Evolutionary conservation across 2,113 vertebrate genomes (phyloP), one percentile per base, ranked within the genome.

Genomic region (Pelecanus crispus): DNA sequence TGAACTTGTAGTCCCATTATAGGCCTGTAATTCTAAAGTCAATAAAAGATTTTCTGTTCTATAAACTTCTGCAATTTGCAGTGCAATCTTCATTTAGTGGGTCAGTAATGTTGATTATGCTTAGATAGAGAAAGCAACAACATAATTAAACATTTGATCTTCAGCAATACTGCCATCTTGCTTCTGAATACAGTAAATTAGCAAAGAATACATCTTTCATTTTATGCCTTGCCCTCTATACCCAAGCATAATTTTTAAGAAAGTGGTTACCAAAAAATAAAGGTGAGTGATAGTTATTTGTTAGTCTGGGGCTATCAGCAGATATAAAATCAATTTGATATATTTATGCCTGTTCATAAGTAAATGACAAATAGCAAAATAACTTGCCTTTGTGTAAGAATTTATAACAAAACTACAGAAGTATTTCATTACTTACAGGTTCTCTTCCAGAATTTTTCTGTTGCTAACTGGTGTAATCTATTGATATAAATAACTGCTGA

Each of bases 91-190:
- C 65, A 89, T 95, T 94, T 94, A 71, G 85, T 95, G 82, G 73
- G 77, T 95, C 88, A 90, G 53, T 92, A 94, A 81, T 81, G 86
- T 86, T 94, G 89, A 83, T 96, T 91, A 71, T 80, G 56, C 78
- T 63, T 86, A 88, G 72, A n/a, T 13, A 62, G 81, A 89, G 78
- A 79, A 92, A 95, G 86, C 73, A 91, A 61, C 70, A 95, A 77
- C 50, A 56, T 88, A 95, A 94, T 95, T 91, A 96, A 97, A 81
- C 77, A 65, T 93, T 71, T 94, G 42, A 90, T 95, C 93, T 95
- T 96, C 86, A 80, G 59, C 92, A 95, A 96, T 75, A 92, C 92
- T 96, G 95, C 94, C 96, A 96, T 95, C 91, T 97, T 93, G 95
- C 94, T 96, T 94, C 81, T 86, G 66, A 75, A 61, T 91, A 36